Base-by-base conservation (phyloP, 2,888 invertebrate genomes). In the Arctia plantaginis region DNA sequence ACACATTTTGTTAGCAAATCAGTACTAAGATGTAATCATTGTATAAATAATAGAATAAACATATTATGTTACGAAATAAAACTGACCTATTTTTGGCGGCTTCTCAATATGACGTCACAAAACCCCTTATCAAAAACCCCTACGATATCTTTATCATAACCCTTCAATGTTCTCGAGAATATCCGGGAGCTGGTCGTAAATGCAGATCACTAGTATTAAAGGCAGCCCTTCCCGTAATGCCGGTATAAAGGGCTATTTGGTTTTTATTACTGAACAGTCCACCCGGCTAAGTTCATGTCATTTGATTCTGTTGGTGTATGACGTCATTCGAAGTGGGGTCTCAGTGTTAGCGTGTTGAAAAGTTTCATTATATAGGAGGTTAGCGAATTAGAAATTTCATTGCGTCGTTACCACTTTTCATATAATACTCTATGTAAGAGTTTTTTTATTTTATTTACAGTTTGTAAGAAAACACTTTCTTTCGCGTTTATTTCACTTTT, bases 121-220 rank as follows among this genome's bases (percentile, higher is more conserved):
- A 23, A 55, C 55, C 55, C n/a, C 55, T 55, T 55, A 55, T 44
- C 47, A 64, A 71, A 65, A 66, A 51, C 13, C 33, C 20, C 59
- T 59, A n/a, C 13, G 55, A 59, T 64, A 66, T 55, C 35, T 65
- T 59, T 59, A 70, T 71, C 71, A 71, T 71, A 72, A 67, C 72
- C 72, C 72, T 67, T 39, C 71, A 12, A 41, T 23, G 18, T 33
- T 51, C 51, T 64, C 27, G 12, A 20, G 71, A 55, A 51, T 35
- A 69, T 33, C 67, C 67, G 23, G 15, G 66, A 39, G 65, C 39
- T 51, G 39, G 69, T 79, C 77, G 75, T 82, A 84, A 83, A 85
- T 85, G 83, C 83, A 83, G 85, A 85, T 85, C 69, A 66, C 73
- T 65, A 47, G 69, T 44, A 72, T 80, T 78, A 77, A 73, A 77